Evolutionary conservation across 2,113 vertebrate species (phyloP), one percentile per base, ranked within the genome.

Genomic region (Sciurus niger): DNA sequence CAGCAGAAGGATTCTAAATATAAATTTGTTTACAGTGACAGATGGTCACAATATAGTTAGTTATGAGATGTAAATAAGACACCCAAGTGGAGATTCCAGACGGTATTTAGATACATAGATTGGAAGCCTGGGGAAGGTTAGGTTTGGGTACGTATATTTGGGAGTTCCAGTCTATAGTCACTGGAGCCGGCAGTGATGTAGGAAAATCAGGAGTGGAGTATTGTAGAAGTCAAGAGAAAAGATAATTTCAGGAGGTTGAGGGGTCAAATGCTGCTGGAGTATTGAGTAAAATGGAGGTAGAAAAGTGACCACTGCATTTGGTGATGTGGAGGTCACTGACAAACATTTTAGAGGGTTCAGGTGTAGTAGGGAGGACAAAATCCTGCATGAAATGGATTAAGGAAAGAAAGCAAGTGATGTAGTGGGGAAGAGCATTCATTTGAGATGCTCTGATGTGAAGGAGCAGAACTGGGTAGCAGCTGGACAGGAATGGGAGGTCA

Each of bases 1-100:
- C 0, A 77, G 34, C 0, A 72, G 24, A 65, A 68, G 14, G 28
- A 76, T 65, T 70, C 24, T 88, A 87, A 84, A 84, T 25, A 8
- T n/a, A 4, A 58, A 60, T 63, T 95, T 55, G 48, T 80, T 92
- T 86, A 37, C 46, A 83, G 14, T 68, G 48, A 94, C 79, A 93
- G 18, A 40, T 73, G 37, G 70, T 73, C 17, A 55, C 22, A n/a
- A 72, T 65, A 60, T 65, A 25, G 43, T 46, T 72, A 87, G 68
- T 22, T 11, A 70, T 84, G 53, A 65, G 76, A 48, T 40, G 16
- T 5, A 92, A 73, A 94, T 51, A 89, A 95, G 40, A 89, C 5
- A 58, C 4, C 34, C 30, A 68, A 65, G 20, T 67, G 34, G 28
- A 76, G 16, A 84, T 34, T 34, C 17, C 3, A 20, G 78, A 51